A percentile compares a stretch with the other conserved stretches of the same genome.
These are phyloP conservation scores for Penaeus monodon DNA, from an alignment of 2,888 invertebrate genomes.

Conservation along the genomic window DNA sequence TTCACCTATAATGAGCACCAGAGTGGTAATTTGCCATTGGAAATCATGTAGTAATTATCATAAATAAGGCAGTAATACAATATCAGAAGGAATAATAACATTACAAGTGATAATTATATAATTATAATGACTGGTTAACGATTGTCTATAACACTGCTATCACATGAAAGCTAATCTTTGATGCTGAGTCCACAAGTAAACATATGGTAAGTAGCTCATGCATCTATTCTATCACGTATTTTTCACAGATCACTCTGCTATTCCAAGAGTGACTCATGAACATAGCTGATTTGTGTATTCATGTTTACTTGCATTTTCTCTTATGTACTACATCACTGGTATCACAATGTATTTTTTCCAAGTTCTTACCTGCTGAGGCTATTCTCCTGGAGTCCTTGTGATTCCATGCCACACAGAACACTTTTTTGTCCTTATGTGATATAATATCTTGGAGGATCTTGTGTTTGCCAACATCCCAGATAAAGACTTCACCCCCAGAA, in stretches of 20 bases:
- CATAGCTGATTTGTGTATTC: background rate
- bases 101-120: no score
- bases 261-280: no score
- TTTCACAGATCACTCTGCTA: no score
- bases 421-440: slow-evolving; percentile 65
- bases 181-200: no score
- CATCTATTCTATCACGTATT: no score
- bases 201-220: no score
- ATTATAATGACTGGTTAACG: no score
- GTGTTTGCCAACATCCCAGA: slow-evolving; percentile 70
- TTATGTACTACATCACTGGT: background rate
- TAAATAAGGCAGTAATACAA: slow-evolving; percentile 67
- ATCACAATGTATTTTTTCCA: slow-evolving; percentile 1
- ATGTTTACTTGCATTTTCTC: background rate
- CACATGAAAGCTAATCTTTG: no score
- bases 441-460: slow-evolving; percentile 66
- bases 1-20: slow-evolving; percentile 67
- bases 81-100: no score
- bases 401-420: slow-evolving; percentile 71
- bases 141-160: no score
- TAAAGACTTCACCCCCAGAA: slow-evolving; percentile 69
- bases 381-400: slow-evolving; percentile 69
- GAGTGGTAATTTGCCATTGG: no score
- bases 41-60: no score
- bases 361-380: slow-evolving; percentile 57